Evolutionary conservation across 1,140 invertebrate species (phyloP).

Genomic region (Drosophila erecta): DNA sequence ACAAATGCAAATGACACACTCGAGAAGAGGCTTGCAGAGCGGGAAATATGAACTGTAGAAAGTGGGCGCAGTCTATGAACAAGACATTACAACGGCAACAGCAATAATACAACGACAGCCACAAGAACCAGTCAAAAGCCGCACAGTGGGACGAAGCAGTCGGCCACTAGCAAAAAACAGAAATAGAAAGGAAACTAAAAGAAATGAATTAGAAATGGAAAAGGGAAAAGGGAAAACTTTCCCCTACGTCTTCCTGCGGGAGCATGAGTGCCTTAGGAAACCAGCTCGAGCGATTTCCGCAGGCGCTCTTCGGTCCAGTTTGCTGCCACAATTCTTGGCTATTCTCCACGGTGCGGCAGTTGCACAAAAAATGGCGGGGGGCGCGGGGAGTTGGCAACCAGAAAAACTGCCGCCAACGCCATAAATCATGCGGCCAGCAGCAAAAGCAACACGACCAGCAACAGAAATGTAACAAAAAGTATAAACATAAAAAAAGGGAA

Average conservation of each 20-base stretch:
- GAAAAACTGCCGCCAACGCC: constrained; percentile 64
- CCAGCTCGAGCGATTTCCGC: not conserved
- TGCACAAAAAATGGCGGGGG: not conserved
- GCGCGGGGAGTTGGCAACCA: constrained; percentile 29
- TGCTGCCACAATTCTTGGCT: not conserved
- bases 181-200: not conserved
- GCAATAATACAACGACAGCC: constrained; percentile 10
- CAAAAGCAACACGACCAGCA: constrained; percentile 37
- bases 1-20: constrained; percentile 78
- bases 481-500: constrained; percentile 62
- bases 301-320: not conserved
- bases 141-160: constrained; percentile 21
- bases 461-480: constrained; percentile 50
- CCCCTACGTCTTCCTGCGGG: not conserved
- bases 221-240: not conserved
- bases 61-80: constrained; percentile 56
- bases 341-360: constrained; percentile 37
- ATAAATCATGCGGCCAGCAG: constrained; percentile 71
- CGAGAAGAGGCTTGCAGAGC: constrained; percentile 1
- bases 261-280: not conserved
- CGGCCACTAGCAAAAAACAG: too few relatives aligned
- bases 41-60: constrained; percentile 37
- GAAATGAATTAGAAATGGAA: not conserved
- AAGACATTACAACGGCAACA: constrained; percentile 31
- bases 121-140: constrained; percentile 12